Percentiles rank a stretch among this genome's conserved stretches.
phyloP scores from a whole-genome alignment of 2,113 vertebrate species.

The Dasyurus viverrinus region DNA sequence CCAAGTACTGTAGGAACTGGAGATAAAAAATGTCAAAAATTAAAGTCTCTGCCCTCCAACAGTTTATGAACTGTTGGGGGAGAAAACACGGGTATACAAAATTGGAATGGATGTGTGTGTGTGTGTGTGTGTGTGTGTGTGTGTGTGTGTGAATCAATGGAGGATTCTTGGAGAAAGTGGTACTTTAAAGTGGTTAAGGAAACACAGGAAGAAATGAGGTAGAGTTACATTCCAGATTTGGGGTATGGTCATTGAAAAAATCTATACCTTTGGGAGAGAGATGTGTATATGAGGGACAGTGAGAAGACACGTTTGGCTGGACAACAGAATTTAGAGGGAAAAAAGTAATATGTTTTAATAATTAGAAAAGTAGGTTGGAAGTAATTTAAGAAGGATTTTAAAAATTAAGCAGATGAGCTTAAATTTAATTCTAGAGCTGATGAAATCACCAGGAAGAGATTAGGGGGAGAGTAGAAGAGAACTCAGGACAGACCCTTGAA shows the following conservation, averaged over 20 bases:
- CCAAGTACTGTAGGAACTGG: neutral
- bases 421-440: neutral
- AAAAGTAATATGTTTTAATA: neutral
- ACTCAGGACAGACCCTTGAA: neutral
- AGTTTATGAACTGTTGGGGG: neutral
- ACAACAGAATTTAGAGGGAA: neutral
- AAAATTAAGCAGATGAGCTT: neutral
- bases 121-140: neutral
- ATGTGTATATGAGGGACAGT: neutral
- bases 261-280: neutral
- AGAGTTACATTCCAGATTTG: neutral
- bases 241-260: neutral
- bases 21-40: neutral
- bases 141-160: neutral
- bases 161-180: neutral
- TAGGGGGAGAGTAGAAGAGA: neutral
- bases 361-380: neutral
- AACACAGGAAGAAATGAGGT: neutral
- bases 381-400: neutral
- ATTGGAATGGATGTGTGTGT: neutral
- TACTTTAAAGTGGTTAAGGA: neutral
- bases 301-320: neutral
- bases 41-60: neutral
- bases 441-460: neutral
- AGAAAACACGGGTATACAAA: neutral